Evolutionary conservation across 64 coral and sea anemone genomes (phyloP).

Genomic region (Catalaphyllia jardinei): DNA sequence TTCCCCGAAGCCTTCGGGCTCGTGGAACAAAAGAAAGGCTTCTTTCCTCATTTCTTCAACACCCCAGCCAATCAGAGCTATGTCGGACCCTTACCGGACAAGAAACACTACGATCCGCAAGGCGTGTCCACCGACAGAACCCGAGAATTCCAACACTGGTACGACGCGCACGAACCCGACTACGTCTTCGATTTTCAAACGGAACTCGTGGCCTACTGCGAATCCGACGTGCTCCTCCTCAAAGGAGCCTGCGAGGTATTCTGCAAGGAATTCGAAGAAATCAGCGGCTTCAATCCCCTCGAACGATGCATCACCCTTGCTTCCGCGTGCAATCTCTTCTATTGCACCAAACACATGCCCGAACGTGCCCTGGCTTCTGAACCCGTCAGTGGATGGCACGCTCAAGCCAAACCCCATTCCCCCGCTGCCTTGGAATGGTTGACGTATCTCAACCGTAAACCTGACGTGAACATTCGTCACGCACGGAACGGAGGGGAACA

Average conservation of each 20-base stretch:
- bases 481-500: neutral
- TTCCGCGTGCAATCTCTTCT: conserved; percentile 4
- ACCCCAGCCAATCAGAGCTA: neutral
- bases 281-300: neutral
- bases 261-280: too few relatives aligned
- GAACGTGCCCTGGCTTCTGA: neutral
- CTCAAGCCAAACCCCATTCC: neutral
- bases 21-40: neutral
- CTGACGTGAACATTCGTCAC: too few relatives aligned
- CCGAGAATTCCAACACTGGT: neutral
- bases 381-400: conserved; percentile 16
- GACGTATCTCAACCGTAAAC: neutral
- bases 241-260: too few relatives aligned
- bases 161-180: neutral
- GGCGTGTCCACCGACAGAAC: neutral
- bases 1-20: conserved; percentile 41
- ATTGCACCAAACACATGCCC: conserved; percentile 10
- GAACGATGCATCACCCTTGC: conserved; percentile 34
- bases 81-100: neutral
- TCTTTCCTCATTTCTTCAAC: conserved; percentile 51
- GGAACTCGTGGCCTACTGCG: neutral
- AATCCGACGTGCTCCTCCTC: too few relatives aligned
- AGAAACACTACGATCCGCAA: neutral
- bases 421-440: conserved; percentile 8
- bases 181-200: conserved; percentile 5